Evolutionary conservation across 2,888 invertebrate genomes (phyloP).

Genomic region (Bombylius discolor): DNA sequence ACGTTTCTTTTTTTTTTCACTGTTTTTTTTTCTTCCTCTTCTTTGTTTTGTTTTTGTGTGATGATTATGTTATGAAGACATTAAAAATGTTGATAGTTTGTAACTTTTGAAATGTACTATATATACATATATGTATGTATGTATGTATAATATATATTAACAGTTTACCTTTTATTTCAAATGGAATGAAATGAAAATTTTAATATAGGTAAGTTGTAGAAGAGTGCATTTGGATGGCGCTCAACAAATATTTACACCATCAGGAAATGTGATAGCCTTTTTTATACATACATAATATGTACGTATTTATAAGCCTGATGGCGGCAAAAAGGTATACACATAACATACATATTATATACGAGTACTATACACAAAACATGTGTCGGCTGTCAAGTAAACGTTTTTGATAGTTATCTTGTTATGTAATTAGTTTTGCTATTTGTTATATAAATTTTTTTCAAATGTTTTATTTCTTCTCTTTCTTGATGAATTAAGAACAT

Average conservation of each 20-base stretch:
- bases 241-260: constrained; percentile 6
- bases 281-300: too few species aligned
- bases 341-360: background rate
- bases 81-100: background rate
- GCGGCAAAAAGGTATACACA: too few species aligned
- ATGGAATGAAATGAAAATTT: too few species aligned
- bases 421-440: constrained; percentile 7
- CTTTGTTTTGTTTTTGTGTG: background rate
- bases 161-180: too few species aligned
- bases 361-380: background rate
- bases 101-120: background rate
- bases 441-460: background rate
- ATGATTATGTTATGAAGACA: constrained; percentile 1
- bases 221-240: background rate
- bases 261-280: background rate
- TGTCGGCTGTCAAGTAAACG: constrained; percentile 1
- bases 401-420: constrained; percentile 3
- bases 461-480: background rate
- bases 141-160: too few species aligned
- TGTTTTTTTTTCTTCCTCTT: background rate
- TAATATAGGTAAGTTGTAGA: background rate
- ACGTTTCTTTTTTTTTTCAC: background rate
- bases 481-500: background rate
- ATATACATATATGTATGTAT: too few species aligned
- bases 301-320: too few species aligned